Evolutionary conservation across 2,797 vertebrate genomes (phyloP).

Genomic region (Sylvilagus floridanus): DNA sequence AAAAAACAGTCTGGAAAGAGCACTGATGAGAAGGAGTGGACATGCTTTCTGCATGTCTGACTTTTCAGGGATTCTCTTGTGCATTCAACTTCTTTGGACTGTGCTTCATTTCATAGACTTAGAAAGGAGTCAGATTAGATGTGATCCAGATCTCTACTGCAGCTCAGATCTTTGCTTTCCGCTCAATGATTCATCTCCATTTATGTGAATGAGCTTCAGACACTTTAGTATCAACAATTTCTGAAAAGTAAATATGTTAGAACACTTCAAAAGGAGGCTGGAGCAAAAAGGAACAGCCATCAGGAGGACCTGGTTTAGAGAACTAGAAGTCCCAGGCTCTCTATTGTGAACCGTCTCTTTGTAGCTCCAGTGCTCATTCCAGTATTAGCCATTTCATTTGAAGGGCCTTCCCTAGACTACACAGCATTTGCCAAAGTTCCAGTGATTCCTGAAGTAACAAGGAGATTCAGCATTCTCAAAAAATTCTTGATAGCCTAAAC

Average conservation of each 20-base stretch:
- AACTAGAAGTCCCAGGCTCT: neutral
- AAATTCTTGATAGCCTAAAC: neutral
- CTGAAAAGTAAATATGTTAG: neutral
- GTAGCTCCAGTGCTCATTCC: neutral
- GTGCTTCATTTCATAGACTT: neutral
- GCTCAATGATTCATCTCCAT: slow-evolving; percentile 18
- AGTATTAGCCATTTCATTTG: neutral
- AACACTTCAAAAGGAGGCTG: neutral
- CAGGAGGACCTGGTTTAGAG: neutral
- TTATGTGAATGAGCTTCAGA: neutral
- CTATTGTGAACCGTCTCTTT: neutral
- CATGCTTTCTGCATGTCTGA: neutral
- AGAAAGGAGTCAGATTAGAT: neutral
- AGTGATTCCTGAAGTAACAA: neutral
- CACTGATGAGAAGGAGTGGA: neutral
- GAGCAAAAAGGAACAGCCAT: neutral
- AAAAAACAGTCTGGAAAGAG: neutral
- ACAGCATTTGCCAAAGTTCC: neutral
- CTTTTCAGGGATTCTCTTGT: neutral
- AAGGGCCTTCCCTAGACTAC: neutral
- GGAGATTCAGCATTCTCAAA: neutral
- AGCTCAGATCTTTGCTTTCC: neutral
- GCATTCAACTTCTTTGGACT: neutral
- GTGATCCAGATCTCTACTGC: neutral
- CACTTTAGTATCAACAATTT: neutral